phyloP scores from a whole-genome alignment of 2,888 invertebrate genomes.

The Mythimna albipuncta region DNA sequence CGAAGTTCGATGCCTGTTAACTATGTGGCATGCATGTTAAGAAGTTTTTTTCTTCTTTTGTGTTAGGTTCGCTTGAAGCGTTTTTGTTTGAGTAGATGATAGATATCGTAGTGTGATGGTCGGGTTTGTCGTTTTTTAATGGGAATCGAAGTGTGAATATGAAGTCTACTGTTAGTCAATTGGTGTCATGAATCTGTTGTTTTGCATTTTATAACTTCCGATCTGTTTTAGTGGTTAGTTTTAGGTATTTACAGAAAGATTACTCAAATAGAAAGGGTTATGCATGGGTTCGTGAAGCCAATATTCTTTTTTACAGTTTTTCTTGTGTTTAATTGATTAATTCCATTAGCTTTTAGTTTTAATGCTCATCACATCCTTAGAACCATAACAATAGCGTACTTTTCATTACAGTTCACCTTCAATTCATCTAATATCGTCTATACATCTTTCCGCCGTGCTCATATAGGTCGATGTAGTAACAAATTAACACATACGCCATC shows the following conservation, averaged over 20 bases:
- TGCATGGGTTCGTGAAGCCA: not conserved
- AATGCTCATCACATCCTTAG: not conserved
- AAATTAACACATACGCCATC: slow-evolving; percentile 74
- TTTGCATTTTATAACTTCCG: not conserved
- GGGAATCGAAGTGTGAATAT: slow-evolving; percentile 17
- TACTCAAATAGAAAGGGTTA: not conserved
- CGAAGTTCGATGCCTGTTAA: slow-evolving; percentile 71
- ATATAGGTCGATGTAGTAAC: slow-evolving; percentile 68
- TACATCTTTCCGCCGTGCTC: slow-evolving; percentile 60
- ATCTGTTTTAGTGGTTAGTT: not conserved
- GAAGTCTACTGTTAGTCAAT: not conserved
- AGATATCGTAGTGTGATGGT: slow-evolving; percentile 43
- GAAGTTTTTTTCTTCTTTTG: slow-evolving; percentile 52
- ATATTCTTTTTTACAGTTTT: not conserved
- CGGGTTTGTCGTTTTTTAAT: slow-evolving; percentile 25
- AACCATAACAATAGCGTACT: slow-evolving; percentile 10
- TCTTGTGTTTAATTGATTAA: not conserved
- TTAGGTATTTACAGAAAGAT: not conserved
- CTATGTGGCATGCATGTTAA: slow-evolving; percentile 73
- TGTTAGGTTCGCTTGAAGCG: slow-evolving; percentile 45
- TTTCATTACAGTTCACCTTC: slow-evolving; percentile 38
- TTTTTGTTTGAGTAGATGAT: slow-evolving; percentile 52
- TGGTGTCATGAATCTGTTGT: not conserved
- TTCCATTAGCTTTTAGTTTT: not conserved
- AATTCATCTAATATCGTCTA: slow-evolving; percentile 48